A percentile compares a stretch with the other conserved stretches of the same genome.
Conservation (phyloP, 2,888 invertebrate species). For the Carpatolechia fugitivella region DNA sequence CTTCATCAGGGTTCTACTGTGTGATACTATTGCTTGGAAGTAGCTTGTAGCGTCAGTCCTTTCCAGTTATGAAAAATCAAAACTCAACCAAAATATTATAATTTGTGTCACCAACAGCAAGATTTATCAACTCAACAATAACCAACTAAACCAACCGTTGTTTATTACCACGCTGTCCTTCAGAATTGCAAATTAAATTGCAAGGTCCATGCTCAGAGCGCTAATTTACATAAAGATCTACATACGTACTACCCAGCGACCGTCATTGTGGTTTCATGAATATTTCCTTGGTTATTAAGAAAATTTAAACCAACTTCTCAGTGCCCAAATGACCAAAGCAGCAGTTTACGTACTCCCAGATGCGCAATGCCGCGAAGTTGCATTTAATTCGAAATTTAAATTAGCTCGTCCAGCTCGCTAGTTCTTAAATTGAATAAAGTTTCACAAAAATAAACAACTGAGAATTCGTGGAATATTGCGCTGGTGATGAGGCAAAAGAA, state of each 20-base stretch:
- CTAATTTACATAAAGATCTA: slow-evolving; percentile 8
- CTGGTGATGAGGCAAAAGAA: too few species aligned
- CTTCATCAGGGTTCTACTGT: too few species aligned
- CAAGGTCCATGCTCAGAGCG: slow-evolving; percentile 6
- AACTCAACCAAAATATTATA: too few species aligned
- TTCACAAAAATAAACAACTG: not conserved
- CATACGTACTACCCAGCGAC: slow-evolving; percentile 3
- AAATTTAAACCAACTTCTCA: not conserved
- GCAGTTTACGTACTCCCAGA: not conserved
- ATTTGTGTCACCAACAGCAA: too few species aligned
- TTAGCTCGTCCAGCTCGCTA: not conserved
- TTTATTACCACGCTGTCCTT: slow-evolving; percentile 13
- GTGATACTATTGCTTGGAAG: too few species aligned
- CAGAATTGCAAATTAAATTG: slow-evolving; percentile 27
- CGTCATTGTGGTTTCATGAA: slow-evolving; percentile 6
- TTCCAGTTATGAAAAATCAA: too few species aligned
- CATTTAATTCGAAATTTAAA: slow-evolving; percentile 4
- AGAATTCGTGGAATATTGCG: too few species aligned
- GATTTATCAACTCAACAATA: not conserved
- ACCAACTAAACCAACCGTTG: not conserved
- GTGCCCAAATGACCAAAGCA: not conserved
- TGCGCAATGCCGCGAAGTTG: slow-evolving; percentile 5
- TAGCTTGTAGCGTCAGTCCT: too few species aligned
- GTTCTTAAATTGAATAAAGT: slow-evolving; percentile 10
- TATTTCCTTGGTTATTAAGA: slow-evolving; percentile 9